phyloP scores from a whole-genome alignment of 1,140 invertebrate genomes.

The Choristoneura fumiferana region DNA sequence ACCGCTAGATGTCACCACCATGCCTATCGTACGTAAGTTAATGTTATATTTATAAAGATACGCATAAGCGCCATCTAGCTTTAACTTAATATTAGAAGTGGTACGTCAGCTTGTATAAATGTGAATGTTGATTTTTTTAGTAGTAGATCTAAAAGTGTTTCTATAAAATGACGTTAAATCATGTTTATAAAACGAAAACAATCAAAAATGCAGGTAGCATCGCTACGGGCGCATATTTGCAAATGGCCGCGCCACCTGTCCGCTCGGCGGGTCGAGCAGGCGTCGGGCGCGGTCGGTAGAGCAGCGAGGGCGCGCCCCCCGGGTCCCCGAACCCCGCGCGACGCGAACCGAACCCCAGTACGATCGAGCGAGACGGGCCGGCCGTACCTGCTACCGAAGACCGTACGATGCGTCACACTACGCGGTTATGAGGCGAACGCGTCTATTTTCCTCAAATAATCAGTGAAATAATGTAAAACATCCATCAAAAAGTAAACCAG shows the following conservation, averaged over 20 bases:
- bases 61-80: too few relatives aligned
- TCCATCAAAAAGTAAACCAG: slow-evolving; percentile 35
- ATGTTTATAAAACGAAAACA: slow-evolving; percentile 8
- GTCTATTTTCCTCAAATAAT: slow-evolving; percentile 53
- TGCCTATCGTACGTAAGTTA: neutral
- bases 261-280: slow-evolving; percentile 15
- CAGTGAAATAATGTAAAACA: slow-evolving; percentile 74
- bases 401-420: slow-evolving; percentile 55
- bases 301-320: slow-evolving; percentile 38
- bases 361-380: slow-evolving; percentile 64
- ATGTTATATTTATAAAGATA: too few relatives aligned
- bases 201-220: slow-evolving; percentile 11
- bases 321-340: slow-evolving; percentile 36
- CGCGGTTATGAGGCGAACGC: slow-evolving; percentile 61
- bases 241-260: slow-evolving; percentile 50
- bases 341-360: slow-evolving; percentile 44
- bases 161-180: neutral
- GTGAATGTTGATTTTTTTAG: too few relatives aligned
- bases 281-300: slow-evolving; percentile 30
- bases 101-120: too few relatives aligned
- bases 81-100: too few relatives aligned
- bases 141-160: too few relatives aligned
- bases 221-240: slow-evolving; percentile 17
- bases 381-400: slow-evolving; percentile 40
- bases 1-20: neutral